These are phyloP conservation scores for Cyaniris semiargus DNA, from an alignment of 2,888 invertebrate species.

Conservation along the genomic window DNA sequence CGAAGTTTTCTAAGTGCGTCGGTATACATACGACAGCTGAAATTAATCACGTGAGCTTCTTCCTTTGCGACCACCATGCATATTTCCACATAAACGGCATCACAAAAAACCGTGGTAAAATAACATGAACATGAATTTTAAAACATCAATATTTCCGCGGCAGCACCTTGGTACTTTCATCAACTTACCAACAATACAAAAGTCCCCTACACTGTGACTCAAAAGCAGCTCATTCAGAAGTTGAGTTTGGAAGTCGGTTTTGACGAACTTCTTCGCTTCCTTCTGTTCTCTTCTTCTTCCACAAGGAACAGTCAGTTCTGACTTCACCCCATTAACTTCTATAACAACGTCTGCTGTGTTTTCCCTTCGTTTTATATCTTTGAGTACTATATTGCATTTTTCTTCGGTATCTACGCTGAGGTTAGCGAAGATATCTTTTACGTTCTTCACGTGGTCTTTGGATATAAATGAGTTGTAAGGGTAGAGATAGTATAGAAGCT, in stretches of 20 bases:
- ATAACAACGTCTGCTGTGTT: slow-evolving; percentile 65
- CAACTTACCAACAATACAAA: slow-evolving; percentile 87
- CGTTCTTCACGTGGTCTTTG: slow-evolving; percentile 87
- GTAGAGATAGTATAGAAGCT: slow-evolving; percentile 88
- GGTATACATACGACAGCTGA: background rate
- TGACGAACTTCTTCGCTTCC: slow-evolving; percentile 70
- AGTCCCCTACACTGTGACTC: slow-evolving; percentile 89
- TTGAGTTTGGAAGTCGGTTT: slow-evolving; percentile 89
- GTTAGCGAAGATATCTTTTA: slow-evolving; percentile 85
- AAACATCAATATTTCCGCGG: too few species aligned
- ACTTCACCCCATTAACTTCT: slow-evolving; percentile 62
- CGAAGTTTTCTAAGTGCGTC: too few species aligned
- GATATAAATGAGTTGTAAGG: slow-evolving; percentile 90
- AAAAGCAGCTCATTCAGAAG: slow-evolving; percentile 88
- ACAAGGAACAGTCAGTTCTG: slow-evolving; percentile 65
- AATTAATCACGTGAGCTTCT: background rate
- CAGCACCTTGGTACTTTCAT: background rate
- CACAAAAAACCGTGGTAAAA: too few species aligned
- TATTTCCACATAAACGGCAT: too few species aligned
- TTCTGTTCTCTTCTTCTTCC: slow-evolving; percentile 54
- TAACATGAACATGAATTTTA: too few species aligned
- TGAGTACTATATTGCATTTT: slow-evolving; percentile 51
- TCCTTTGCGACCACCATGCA: too few species aligned
- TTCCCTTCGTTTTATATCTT: slow-evolving; percentile 55
- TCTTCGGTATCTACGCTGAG: slow-evolving; percentile 72